These are phyloP conservation scores for Hyposmocoma kahamanoa DNA, from an alignment of 1,140 invertebrate species.

Conservation along the genomic window DNA sequence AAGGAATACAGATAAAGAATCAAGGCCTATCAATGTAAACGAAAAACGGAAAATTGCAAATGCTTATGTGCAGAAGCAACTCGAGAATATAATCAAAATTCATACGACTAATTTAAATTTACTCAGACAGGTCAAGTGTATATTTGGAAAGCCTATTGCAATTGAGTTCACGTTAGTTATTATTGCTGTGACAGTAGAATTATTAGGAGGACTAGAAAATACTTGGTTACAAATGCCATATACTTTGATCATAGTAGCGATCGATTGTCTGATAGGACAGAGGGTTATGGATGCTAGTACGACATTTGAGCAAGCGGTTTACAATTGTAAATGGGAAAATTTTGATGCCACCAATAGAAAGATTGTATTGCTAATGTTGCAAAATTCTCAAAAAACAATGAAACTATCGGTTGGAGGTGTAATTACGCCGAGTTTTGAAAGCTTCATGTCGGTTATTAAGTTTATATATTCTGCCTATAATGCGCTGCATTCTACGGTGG, in stretches of 20 bases:
- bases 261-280: constrained; percentile 39
- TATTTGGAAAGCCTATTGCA: constrained; percentile 12
- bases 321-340: constrained; percentile 39
- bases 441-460: constrained; percentile 32
- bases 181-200: constrained; percentile 27
- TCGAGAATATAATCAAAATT: constrained; percentile 22
- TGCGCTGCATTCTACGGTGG: constrained; percentile 13
- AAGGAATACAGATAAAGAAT: too few species aligned
- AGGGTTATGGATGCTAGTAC: constrained; percentile 31
- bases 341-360: constrained; percentile 32
- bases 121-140: constrained; percentile 16
- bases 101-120: constrained; percentile 26
- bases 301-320: constrained; percentile 29
- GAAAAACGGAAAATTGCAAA: constrained; percentile 19
- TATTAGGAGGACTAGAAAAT: constrained; percentile 43
- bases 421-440: constrained; percentile 24
- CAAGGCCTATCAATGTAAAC: too few species aligned
- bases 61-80: constrained; percentile 17
- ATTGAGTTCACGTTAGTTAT: constrained; percentile 27
- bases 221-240: constrained; percentile 42
- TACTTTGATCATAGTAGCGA: constrained; percentile 29
- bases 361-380: constrained; percentile 30
- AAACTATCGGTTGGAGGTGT: constrained; percentile 40
- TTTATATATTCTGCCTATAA: constrained; percentile 38
- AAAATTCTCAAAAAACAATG: constrained; percentile 37